Evolutionary conservation across 2,888 invertebrate genomes (phyloP), one percentile per base, ranked within the genome.

Genomic region (Euclidia mi): DNA sequence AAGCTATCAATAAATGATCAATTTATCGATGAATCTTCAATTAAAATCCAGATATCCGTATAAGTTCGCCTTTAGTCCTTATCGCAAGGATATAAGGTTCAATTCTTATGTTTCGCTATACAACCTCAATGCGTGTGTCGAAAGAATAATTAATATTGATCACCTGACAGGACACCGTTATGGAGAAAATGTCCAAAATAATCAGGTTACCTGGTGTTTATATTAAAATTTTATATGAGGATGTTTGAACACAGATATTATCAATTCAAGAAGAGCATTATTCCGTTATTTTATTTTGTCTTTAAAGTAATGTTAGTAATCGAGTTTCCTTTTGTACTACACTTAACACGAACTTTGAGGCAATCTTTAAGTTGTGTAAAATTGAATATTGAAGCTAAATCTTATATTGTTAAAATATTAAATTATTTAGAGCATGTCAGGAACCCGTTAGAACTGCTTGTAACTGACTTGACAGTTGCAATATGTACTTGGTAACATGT

Each of bases 141-240:
- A 65, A 71, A 20, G 53, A 71, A 79, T 78, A 82, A 84, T 85
- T 82, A 84, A 83, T 85, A 82, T 78, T 82, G 76, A 82, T 79
- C 83, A 79, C 51, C 48, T 65, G 80, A 76, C 78, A 78, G 45
- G 56, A 52, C 10, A 34, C 79, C 81, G 79, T 81, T 81, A 80
- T 52, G 52, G 65, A 68, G 69, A 77, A 76, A 75, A 76, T 71
- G 50, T 60, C 60, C 56, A 47, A 65, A 63, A 67, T 64, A 76
- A 69, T 68, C 57, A 68, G 56, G 68, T 49, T 66, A 63, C 58
- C 44, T 29, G n/a, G 11, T 35, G 11, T 18, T 18, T 18, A 2
- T 18, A 18, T 2, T n/a, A 18, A 37, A 3, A n/a, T 18, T 17
- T 37, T 10, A 10, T 18, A 18, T 37, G 10, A 9, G 3, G 37